Evolutionary conservation across 1,140 invertebrate genomes (phyloP).

Genomic region (Daktulosphaira vitifoliae): DNA sequence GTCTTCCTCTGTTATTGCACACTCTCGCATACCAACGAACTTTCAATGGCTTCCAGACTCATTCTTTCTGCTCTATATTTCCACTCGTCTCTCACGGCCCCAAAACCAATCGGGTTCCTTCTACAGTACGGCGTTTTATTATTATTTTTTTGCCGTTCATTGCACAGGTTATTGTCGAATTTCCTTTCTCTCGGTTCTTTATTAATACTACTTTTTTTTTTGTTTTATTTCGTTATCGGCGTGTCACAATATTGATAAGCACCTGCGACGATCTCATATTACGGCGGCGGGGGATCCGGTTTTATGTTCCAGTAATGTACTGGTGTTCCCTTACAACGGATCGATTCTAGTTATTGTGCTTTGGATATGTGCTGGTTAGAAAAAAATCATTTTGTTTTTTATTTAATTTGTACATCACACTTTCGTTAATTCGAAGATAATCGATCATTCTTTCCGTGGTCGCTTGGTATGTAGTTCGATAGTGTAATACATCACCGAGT

Average conservation of each 20-base stretch:
- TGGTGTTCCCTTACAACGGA: no score
- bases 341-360: no score
- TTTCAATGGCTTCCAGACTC: constrained; percentile 24
- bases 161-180: not conserved
- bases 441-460: no score
- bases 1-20: not conserved
- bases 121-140: no score
- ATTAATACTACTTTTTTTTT: constrained; percentile 19
- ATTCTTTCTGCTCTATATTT: not conserved
- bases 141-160: constrained; percentile 8
- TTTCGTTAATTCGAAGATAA: no score
- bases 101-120: no score
- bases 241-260: constrained; percentile 31
- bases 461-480: no score
- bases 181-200: not conserved
- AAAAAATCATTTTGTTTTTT: no score
- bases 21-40: not conserved
- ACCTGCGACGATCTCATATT: constrained; percentile 24
- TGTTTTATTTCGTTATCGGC: constrained; percentile 3
- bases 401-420: no score
- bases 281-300: constrained; percentile 5
- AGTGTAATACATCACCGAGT: no score
- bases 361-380: no score
- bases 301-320: constrained; percentile 12
- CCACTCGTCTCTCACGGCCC: not conserved